Evolutionary conservation across 2,113 vertebrate species (phyloP), one percentile per base, ranked within the genome.

Genomic region (Elephantulus edwardii): DNA sequence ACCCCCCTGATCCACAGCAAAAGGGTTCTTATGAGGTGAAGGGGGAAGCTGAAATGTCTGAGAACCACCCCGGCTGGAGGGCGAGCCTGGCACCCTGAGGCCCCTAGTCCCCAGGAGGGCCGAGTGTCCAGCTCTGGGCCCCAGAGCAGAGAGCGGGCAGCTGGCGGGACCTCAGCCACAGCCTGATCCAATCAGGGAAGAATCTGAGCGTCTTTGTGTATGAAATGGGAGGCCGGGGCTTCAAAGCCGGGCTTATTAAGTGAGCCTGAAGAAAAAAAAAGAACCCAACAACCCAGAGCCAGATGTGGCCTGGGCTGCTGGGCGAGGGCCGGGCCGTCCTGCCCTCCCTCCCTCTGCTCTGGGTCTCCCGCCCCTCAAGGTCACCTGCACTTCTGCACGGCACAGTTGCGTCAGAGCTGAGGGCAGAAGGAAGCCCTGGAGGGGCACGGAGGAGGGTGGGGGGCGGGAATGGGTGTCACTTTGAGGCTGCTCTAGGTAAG

Each of bases 211-310:
- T 97, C 98, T 98, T 98, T 98, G 98, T 98, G 98, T 98, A 96
- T 98, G 97, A 98, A 98, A 98, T 98, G 97, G 98, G 98, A 98
- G 98, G 98, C 98, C 97, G 96, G 86, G 90, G 98, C 98, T 99
- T 99, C 98, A 99, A 99, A 99, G 98, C 97, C 97, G 92, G 97
- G 98, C 98, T 98, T 98, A 98, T 99, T 98, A 99, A 99, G 98
- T 98, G 98, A 97, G 98, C 98, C 98, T 98, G 97, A 97, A 97
- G 98, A 98, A 97, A 98, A 98, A 98, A 97, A 99, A 98, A 98
- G 98, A 98, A 98, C 99, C 8, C 8, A 60, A 8, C 26, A 62
- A 3, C 30, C 98, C 98, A 98, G 98, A 98, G 98, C 98, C 98
- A 99, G 98, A 99, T 99, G 98, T 98, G 98, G 98, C 98, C 97